Conservation (phyloP, 1,140 invertebrate genomes). For the Drosophila ficusphila region DNA sequence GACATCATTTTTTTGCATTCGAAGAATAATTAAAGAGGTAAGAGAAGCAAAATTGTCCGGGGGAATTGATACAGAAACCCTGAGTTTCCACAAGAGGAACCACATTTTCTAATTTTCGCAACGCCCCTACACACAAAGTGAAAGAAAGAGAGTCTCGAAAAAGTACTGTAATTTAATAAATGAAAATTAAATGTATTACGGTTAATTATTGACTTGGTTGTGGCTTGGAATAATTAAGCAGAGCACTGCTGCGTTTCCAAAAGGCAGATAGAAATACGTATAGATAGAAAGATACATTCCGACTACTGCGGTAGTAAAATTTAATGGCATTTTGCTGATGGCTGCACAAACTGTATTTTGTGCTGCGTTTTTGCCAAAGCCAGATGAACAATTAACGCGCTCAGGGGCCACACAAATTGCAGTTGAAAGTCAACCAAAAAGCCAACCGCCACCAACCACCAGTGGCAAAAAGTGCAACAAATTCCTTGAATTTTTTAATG, state of each 20-base stretch:
- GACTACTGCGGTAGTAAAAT: constrained; percentile 17
- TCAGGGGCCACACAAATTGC: constrained; percentile 38
- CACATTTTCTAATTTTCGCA: neutral
- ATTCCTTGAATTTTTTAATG: constrained; percentile 27
- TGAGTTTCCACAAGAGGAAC: neutral
- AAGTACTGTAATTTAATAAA: constrained; percentile 46
- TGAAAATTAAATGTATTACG: constrained; percentile 57
- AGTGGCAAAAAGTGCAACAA: constrained; percentile 13
- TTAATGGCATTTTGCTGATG: constrained; percentile 50
- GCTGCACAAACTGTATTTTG: constrained; percentile 29
- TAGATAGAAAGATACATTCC: constrained; percentile 26
- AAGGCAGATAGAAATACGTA: constrained; percentile 16
- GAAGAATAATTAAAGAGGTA: too few species aligned
- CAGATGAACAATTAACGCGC: constrained; percentile 46
- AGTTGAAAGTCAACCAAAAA: constrained; percentile 31
- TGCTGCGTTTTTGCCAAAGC: constrained; percentile 15
- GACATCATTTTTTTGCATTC: too few species aligned
- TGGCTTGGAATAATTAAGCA: constrained; percentile 45
- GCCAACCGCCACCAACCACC: neutral
- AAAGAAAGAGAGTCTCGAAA: constrained; percentile 20
- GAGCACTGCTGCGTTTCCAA: constrained; percentile 53
- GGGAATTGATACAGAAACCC: neutral
- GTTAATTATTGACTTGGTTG: constrained; percentile 52
- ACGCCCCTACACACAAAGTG: constrained; percentile 3
- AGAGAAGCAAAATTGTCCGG: constrained; percentile 15